Evolutionary conservation across 2,113 vertebrate species (phyloP).

Genomic region (Myrmophylax atrothorax): DNA sequence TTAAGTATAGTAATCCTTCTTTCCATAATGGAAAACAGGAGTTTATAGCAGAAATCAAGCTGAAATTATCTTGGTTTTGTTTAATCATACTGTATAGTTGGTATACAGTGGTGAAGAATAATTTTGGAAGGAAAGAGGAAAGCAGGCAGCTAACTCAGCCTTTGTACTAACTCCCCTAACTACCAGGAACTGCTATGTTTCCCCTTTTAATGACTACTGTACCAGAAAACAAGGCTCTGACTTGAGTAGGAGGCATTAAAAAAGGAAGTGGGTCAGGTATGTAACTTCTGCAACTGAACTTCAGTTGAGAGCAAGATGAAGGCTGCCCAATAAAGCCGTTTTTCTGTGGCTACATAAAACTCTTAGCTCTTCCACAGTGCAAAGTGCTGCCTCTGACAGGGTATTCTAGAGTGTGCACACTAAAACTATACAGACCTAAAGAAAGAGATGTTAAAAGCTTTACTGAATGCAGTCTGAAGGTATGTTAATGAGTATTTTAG

Average conservation of each 20-base stretch:
- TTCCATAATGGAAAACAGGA: not conserved
- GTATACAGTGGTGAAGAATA: not conserved
- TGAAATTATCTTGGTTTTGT: not conserved
- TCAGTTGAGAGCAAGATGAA: not conserved
- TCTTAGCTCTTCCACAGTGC: not conserved
- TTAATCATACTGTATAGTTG: not conserved
- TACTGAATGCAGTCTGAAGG: not conserved
- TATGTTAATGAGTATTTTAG: not conserved
- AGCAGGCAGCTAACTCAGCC: not conserved
- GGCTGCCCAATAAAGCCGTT: not conserved
- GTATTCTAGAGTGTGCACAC: rapidly evolving
- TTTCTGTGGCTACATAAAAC: not conserved
- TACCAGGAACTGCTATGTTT: not conserved
- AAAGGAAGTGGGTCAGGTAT: not conserved
- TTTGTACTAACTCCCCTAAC: not conserved
- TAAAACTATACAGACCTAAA: not conserved
- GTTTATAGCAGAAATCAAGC: not conserved
- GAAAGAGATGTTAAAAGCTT: not conserved
- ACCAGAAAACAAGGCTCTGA: not conserved
- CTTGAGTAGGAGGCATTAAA: not conserved
- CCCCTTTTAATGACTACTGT: not conserved
- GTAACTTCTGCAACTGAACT: not conserved
- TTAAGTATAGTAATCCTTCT: not conserved
- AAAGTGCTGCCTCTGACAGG: not conserved
- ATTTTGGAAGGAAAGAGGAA: not conserved